Evolutionary conservation across 2,797 vertebrate species (phyloP).

Genomic region (Denticeps clupeoides): DNA sequence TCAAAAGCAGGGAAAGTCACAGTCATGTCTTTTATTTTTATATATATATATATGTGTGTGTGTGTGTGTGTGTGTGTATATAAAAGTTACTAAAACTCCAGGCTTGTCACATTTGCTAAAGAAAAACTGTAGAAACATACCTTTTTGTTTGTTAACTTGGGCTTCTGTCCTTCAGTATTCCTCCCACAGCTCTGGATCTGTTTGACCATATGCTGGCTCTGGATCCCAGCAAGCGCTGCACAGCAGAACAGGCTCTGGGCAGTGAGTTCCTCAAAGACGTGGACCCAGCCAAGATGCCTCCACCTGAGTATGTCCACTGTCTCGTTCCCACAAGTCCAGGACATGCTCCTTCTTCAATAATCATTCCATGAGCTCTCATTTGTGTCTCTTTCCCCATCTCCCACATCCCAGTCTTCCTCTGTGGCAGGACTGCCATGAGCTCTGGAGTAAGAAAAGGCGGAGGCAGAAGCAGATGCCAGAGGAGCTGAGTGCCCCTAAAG

Average conservation of each 20-base stretch:
- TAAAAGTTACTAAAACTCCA: no score
- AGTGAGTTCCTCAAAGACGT: constrained; percentile 92
- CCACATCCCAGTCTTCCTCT: constrained; percentile 73
- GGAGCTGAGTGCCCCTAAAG: constrained; percentile 75
- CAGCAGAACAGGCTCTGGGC: constrained; percentile 84
- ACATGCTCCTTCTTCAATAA: no score
- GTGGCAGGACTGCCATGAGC: constrained; percentile 97
- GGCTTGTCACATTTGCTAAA: no score
- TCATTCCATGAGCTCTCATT: no score
- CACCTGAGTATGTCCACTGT: constrained; percentile 79
- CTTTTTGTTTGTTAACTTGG: neutral
- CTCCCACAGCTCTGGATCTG: constrained; percentile 80
- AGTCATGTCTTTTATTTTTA: neutral
- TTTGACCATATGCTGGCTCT: constrained; percentile 96
- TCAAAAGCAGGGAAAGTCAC: no score
- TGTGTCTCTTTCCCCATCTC: neutral
- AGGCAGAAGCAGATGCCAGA: constrained; percentile 94
- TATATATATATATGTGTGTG: no score
- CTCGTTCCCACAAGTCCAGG: no score
- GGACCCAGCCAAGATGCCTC: constrained; percentile 94
- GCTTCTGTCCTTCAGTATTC: constrained; percentile 62
- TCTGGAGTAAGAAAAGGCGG: constrained; percentile 97
- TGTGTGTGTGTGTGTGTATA: no score
- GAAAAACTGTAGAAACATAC: no score
- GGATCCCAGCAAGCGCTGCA: constrained; percentile 93